Evolutionary conservation across 1,140 invertebrate genomes (phyloP), one percentile per base, ranked within the genome.

Genomic region (Drosophila carrolli): DNA sequence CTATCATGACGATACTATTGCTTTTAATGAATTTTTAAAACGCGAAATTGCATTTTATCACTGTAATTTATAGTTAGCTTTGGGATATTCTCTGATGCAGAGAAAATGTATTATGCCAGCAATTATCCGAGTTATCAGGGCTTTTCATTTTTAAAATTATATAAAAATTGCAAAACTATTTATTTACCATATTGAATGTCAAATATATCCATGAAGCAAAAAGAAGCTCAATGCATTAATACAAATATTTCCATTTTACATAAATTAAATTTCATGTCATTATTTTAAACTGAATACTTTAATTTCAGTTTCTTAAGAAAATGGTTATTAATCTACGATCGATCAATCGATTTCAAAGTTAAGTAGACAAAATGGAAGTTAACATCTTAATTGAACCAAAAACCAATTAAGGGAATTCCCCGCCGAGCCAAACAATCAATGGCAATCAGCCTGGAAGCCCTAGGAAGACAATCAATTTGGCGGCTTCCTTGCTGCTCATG

Each of bases 361-460:
- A n/a, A 48, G 50, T 44, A 16, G 9, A 5, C 10, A 29, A n/a
- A 8, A 0, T 8, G n/a, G 8, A 38, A 14, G 5, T 16, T 10
- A 29, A 16, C 47, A 27, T 40, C 11, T 32, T 4, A 27, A 29
- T 35, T 23, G 57, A 58, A 71, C 58, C 53, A 16, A 71, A 72
- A 72, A 71, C 53, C 68, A 72, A 72, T 72, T 72, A 72, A 32
- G 48, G 37, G 53, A 71, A 71, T 72, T 72, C 44, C 44, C 68
- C 44, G 29, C 54, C 38, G 55, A 71, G 66, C 53, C 68, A 70
- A 58, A 72, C 68, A 72, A 71, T 72, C 68, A 48, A 23, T 29
- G 67, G 44, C 66, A 72, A 72, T 72, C 65, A 72, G 43, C 9
- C 41, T n/a, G 29, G 68, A 71, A 72, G 65, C 68, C 68, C 53